phyloP scores from a whole-genome alignment of 2,888 invertebrate species.

The Zaprionus bogoriensis region DNA sequence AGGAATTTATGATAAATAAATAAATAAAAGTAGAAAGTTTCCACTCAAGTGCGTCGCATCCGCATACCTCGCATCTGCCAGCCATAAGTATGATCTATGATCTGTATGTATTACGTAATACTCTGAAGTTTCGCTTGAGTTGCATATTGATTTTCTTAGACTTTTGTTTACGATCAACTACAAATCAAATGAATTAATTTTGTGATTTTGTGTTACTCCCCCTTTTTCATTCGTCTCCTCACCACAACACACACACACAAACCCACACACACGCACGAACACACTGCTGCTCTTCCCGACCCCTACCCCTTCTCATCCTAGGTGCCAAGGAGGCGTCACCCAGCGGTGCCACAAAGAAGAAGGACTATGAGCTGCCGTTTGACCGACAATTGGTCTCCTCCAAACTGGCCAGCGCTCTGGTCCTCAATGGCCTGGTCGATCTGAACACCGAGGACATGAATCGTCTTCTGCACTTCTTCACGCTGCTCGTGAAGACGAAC shows the following conservation, averaged over 20 bases:
- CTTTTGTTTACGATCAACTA: background rate
- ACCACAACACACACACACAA: background rate
- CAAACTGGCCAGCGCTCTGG: conserved; percentile 90
- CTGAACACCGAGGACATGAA: conserved; percentile 91
- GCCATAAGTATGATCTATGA: background rate
- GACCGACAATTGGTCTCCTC: conserved; percentile 91
- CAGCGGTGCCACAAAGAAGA: conserved; percentile 13
- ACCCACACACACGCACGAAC: background rate
- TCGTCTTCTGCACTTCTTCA: conserved; percentile 90
- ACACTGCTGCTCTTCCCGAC: background rate
- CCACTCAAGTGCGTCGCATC: conserved; percentile 4
- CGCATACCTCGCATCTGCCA: conserved; percentile 1
- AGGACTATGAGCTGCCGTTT: conserved; percentile 81
- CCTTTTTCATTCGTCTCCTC: background rate
- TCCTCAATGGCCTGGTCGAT: conserved; percentile 91
- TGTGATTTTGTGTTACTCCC: conserved; percentile 23
- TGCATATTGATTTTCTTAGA: background rate
- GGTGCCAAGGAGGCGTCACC: conserved; percentile 3
- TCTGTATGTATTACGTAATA: conserved; percentile 39
- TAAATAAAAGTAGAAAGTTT: conserved; percentile 13
- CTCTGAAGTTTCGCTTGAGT: background rate
- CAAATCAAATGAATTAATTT: conserved; percentile 23
- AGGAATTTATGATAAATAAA: background rate
- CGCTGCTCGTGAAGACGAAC: conserved; percentile 86
- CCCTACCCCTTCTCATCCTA: too few relatives aligned